Percentiles rank a stretch among this genome's conserved stretches.
These are phyloP conservation scores for Brachypalpus laphriformis DNA, from an alignment of 2,888 invertebrate genomes.

Conservation along the genomic window DNA sequence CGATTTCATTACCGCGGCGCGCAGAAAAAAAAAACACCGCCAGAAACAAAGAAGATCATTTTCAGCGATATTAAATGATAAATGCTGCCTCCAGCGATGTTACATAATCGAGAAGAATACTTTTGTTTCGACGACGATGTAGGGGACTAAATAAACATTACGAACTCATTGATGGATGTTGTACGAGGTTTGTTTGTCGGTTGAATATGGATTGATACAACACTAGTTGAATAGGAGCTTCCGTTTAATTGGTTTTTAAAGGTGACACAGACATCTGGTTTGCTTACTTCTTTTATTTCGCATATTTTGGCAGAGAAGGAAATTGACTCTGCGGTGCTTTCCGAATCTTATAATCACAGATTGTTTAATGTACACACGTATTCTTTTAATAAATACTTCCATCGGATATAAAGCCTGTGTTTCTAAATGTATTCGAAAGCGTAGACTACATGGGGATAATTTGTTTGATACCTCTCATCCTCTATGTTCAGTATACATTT, in stretches of 20 bases:
- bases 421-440: too few species aligned
- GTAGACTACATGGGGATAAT: too few species aligned
- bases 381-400: too few species aligned
- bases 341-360: too few species aligned
- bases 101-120: constrained; percentile 34
- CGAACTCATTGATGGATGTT: constrained; percentile 2
- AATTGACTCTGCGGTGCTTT: too few species aligned
- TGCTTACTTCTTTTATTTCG: neutral
- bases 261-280: neutral
- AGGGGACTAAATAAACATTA: constrained; percentile 23
- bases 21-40: constrained; percentile 4
- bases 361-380: too few species aligned
- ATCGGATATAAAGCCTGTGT: too few species aligned
- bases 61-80: constrained; percentile 33
- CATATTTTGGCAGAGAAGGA: too few species aligned
- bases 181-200: neutral
- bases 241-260: constrained; percentile 4
- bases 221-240: neutral
- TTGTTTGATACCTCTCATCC: too few species aligned
- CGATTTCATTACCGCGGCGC: constrained; percentile 50
- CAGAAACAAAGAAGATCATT: constrained; percentile 60
- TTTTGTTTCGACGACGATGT: neutral
- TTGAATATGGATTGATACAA: neutral
- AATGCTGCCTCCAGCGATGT: constrained; percentile 1
- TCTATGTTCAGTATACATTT: too few species aligned